These are phyloP conservation scores for Pollenia amentaria DNA, from an alignment of 2,888 invertebrate species.

Conservation along the genomic window DNA sequence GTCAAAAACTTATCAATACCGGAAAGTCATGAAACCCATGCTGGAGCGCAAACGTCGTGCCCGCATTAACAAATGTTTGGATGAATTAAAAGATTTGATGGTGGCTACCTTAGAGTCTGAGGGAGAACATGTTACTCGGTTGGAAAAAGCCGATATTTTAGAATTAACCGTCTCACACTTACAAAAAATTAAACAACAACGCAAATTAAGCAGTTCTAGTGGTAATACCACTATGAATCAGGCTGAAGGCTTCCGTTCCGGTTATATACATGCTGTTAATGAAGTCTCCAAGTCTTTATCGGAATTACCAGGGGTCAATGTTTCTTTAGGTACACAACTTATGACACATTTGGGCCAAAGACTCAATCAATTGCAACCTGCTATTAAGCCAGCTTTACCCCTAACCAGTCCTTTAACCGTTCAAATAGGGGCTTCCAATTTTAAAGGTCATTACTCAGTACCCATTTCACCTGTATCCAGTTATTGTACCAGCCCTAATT, in stretches of 20 bases:
- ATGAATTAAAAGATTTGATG: slow-evolving; percentile 95
- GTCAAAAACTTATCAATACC: slow-evolving; percentile 96
- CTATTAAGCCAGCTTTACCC: slow-evolving; percentile 79
- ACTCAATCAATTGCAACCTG: slow-evolving; percentile 86
- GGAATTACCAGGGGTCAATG: slow-evolving; percentile 93
- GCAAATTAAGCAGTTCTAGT: slow-evolving; percentile 78
- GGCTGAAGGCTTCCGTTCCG: slow-evolving; percentile 93
- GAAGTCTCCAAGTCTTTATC: slow-evolving; percentile 94
- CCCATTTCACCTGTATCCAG: slow-evolving; percentile 84
- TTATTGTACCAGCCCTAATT: slow-evolving; percentile 82
- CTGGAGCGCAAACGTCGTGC: slow-evolving; percentile 94
- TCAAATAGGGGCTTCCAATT: slow-evolving; percentile 76
- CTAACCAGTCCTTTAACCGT: slow-evolving; percentile 81
- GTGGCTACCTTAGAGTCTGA: slow-evolving; percentile 89
- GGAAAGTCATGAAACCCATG: slow-evolving; percentile 98
- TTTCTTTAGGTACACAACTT: slow-evolving; percentile 92
- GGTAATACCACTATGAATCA: slow-evolving; percentile 86
- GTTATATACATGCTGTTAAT: slow-evolving; percentile 95
- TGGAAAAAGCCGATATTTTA: slow-evolving; percentile 96
- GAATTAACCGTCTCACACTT: slow-evolving; percentile 94
- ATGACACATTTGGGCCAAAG: slow-evolving; percentile 96
- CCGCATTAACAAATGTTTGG: slow-evolving; percentile 95
- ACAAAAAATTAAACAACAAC: slow-evolving; percentile 90
- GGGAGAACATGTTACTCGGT: slow-evolving; percentile 94
- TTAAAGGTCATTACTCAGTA: slow-evolving; percentile 81